phyloP scores from a whole-genome alignment of 2,113 vertebrate species.

The Chloropsis hardwickii region DNA sequence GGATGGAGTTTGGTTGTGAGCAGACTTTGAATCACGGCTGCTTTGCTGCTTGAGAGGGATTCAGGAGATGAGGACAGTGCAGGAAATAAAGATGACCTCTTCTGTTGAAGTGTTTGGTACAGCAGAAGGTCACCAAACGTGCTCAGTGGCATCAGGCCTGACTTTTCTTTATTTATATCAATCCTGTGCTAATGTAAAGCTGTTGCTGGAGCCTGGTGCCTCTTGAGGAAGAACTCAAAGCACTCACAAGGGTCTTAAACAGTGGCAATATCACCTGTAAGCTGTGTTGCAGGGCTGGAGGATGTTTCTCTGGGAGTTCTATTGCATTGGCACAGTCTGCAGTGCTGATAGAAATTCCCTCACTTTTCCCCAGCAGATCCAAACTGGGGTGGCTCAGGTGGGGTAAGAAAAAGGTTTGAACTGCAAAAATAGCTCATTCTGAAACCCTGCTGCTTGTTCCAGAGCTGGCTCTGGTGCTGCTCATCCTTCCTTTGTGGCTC shows the following conservation, averaged over 20 bases:
- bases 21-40: slow-evolving; percentile 2
- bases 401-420: background rate
- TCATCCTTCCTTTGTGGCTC: background rate
- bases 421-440: background rate
- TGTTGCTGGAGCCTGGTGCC: background rate
- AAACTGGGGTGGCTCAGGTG: background rate
- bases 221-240: background rate
- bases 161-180: background rate
- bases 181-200: background rate
- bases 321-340: background rate
- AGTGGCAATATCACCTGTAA: background rate
- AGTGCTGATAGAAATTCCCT: background rate
- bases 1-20: background rate
- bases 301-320: background rate
- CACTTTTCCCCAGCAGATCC: background rate
- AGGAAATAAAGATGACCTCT: background rate
- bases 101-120: background rate
- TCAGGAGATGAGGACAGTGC: background rate
- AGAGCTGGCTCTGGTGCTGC: background rate
- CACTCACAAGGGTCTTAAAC: background rate
- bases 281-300: background rate
- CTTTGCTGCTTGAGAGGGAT: background rate
- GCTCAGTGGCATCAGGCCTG: background rate
- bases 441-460: background rate
- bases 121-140: background rate